Percentiles rank a stretch among this genome's conserved stretches.
Conservation (phyloP, 2,888 invertebrate genomes). For the Phengaris arion region DNA sequence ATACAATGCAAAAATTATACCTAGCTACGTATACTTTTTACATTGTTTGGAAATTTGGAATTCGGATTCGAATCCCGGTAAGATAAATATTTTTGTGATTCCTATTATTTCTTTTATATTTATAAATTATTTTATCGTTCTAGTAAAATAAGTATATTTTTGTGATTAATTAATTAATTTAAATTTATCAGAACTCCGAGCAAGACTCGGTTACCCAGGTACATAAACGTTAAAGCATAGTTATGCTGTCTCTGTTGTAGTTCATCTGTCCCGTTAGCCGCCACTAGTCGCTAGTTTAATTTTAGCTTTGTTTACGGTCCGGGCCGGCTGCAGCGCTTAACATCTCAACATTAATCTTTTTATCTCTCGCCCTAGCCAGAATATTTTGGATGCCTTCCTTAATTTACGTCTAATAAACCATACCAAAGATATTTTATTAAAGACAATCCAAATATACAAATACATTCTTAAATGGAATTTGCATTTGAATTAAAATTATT, state of each 20-base stretch:
- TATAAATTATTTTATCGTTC: too few relatives aligned
- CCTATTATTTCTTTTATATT: too few relatives aligned
- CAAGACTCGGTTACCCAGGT: too few relatives aligned
- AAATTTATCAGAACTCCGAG: too few relatives aligned
- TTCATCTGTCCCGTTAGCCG: conserved; percentile 13
- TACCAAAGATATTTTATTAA: neutral
- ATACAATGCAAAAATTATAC: too few relatives aligned
- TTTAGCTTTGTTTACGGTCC: conserved; percentile 61
- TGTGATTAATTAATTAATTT: too few relatives aligned
- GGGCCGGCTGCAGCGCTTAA: conserved; percentile 59
- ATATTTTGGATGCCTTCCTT: conserved; percentile 7
- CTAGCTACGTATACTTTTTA: too few relatives aligned
- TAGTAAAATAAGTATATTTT: too few relatives aligned
- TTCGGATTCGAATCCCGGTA: too few relatives aligned
- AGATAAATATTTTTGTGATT: too few relatives aligned
- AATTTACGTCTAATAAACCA: conserved; percentile 16
- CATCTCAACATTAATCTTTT: conserved; percentile 56
- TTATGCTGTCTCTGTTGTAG: neutral
- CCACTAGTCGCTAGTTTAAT: conserved; percentile 43
- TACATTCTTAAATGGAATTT: neutral
- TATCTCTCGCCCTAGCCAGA: conserved; percentile 31
- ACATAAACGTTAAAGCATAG: too few relatives aligned
- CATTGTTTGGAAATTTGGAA: too few relatives aligned
- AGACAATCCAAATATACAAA: neutral
- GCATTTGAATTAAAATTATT: neutral